These are phyloP conservation scores for Ceratitis capitata DNA, from an alignment of 1,140 invertebrate genomes.

Conservation along the genomic window DNA sequence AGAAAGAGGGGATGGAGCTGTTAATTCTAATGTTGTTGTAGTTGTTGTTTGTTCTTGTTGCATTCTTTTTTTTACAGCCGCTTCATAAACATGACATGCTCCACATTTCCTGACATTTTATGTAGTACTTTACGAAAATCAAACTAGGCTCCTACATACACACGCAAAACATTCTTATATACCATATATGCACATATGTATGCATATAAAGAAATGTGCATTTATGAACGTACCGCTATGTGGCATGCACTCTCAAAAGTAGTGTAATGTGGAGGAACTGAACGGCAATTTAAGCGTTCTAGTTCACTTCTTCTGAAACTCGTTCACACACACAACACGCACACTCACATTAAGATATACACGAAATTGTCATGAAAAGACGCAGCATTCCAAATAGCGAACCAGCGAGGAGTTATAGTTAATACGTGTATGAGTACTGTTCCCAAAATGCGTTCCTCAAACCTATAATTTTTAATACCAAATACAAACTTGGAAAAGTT, in stretches of 20 bases:
- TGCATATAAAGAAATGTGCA: no score
- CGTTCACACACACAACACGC: not conserved
- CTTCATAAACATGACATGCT: slow-evolving; percentile 29
- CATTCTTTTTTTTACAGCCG: no score
- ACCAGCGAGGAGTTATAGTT: no score
- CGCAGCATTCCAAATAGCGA: no score
- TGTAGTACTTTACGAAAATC: not conserved
- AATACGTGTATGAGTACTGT: no score
- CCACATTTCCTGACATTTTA: slow-evolving; percentile 30
- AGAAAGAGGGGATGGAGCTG: not conserved
- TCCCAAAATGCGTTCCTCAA: no score
- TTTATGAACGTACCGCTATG: not conserved
- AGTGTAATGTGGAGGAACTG: not conserved
- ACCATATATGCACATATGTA: not conserved
- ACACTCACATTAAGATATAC: no score
- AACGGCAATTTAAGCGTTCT: not conserved
- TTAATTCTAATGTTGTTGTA: not conserved
- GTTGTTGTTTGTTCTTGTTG: not conserved
- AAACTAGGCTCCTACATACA: not conserved
- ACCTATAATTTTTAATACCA: no score
- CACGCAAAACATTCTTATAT: not conserved
- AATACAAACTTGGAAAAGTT: no score
- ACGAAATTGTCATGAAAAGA: no score
- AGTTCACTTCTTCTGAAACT: not conserved
- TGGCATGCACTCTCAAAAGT: not conserved